Evolutionary conservation across 92 coral and sea anemone genomes (phyloP).

Genomic region (Meandrina meandrites): DNA sequence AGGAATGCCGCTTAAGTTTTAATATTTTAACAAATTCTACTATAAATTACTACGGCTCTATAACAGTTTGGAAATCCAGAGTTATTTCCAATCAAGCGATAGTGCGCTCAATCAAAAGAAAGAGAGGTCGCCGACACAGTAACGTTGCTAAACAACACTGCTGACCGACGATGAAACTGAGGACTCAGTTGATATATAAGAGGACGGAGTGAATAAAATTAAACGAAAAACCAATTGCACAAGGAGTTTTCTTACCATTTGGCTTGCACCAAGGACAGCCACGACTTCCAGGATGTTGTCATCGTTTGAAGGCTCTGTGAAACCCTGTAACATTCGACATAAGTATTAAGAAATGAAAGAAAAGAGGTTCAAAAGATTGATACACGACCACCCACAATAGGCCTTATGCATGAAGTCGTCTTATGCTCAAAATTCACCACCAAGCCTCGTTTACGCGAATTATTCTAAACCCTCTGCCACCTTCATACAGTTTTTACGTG

Average conservation of each 20-base stretch:
- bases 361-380: too few species aligned
- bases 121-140: background rate
- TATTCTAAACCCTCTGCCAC: too few species aligned
- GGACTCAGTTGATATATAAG: background rate
- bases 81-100: background rate
- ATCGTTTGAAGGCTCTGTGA: conserved; percentile 92
- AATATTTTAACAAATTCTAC: background rate
- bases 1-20: too few species aligned
- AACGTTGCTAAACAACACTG: background rate
- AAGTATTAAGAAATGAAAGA: background rate
- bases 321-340: conserved; percentile 67
- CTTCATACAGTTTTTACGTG: too few species aligned
- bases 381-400: too few species aligned
- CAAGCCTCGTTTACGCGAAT: too few species aligned
- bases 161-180: background rate
- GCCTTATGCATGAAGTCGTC: too few species aligned
- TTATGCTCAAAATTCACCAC: too few species aligned
- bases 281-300: conserved; percentile 94
- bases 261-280: conserved; percentile 93
- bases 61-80: too few species aligned
- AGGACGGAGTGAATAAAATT: background rate
- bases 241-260: conserved; percentile 72
- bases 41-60: too few species aligned
- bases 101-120: background rate
- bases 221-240: background rate